A percentile compares a stretch with the other conserved stretches of the same genome.
Conservation (phyloP, 2,888 invertebrate species). For the Drosophila koepferae region DNA sequence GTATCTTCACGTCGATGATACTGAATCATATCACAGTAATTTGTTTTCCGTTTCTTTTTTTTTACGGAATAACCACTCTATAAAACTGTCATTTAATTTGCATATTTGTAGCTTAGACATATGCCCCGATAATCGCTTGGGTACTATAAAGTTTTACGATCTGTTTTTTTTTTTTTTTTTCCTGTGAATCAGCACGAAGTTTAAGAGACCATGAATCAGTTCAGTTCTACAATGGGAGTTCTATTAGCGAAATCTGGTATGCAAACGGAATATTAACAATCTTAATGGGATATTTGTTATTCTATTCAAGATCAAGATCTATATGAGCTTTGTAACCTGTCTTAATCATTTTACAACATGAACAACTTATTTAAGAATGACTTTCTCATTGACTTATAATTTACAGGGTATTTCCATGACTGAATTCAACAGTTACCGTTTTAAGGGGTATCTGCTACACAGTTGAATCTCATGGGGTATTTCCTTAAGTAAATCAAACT, state of each 20-base stretch:
- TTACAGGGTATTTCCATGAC: not conserved
- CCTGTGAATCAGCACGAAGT: not conserved
- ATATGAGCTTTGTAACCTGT: not conserved
- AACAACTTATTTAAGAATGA: not conserved
- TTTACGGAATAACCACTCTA: not conserved
- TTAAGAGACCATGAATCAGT: not conserved
- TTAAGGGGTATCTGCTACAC: not conserved
- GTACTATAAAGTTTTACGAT: constrained; percentile 1
- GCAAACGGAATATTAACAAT: not conserved
- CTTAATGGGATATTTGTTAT: not conserved
- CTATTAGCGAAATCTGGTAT: not conserved
- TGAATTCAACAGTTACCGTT: not conserved
- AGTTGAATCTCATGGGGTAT: not conserved
- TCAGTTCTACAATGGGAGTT: not conserved
- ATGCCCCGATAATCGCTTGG: not conserved
- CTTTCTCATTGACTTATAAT: not conserved
- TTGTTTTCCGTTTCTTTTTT: not conserved
- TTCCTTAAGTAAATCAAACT: not conserved
- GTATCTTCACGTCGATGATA: not conserved
- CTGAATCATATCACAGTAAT: not conserved
- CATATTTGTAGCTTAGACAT: not conserved
- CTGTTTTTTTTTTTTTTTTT: not conserved
- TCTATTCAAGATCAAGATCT: not conserved
- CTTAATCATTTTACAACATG: not conserved
- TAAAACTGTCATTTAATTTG: not conserved